Percentiles rank a stretch among this genome's conserved stretches.
These are phyloP conservation scores for Pygoscelis antarcticus DNA, from an alignment of 2,113 vertebrate species.

Conservation along the genomic window DNA sequence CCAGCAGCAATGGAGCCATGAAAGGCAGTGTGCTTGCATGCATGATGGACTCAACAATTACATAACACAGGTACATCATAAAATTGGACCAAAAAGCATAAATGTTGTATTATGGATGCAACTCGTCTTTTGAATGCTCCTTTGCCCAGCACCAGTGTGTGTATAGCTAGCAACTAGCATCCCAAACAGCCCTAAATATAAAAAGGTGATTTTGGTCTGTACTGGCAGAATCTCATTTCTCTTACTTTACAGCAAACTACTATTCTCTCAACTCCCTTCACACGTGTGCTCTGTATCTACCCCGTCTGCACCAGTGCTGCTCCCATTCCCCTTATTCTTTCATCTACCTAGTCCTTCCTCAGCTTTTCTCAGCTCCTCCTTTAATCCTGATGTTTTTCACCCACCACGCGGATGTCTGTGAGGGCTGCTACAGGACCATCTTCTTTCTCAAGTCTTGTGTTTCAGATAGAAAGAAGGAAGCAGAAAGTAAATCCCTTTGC, in stretches of 20 bases:
- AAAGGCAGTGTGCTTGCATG: background rate
- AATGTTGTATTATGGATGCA: background rate
- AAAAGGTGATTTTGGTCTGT: background rate
- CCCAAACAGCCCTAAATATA: background rate
- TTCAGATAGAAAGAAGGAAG: background rate
- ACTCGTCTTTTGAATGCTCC: background rate
- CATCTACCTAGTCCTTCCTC: background rate
- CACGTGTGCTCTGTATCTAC: accelerated
- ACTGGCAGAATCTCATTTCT: background rate
- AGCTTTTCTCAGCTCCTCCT: background rate
- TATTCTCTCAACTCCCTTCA: background rate
- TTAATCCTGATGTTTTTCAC: background rate
- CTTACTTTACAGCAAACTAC: background rate
- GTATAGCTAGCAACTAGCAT: background rate
- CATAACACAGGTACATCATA: background rate
- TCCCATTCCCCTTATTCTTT: background rate
- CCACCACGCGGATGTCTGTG: background rate
- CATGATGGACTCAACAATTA: background rate
- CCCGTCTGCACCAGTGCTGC: background rate
- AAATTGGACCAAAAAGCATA: background rate
- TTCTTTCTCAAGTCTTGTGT: background rate
- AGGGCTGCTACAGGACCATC: background rate
- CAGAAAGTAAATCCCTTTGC: background rate
- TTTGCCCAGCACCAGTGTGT: background rate
- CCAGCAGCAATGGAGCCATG: background rate